Base-by-base conservation (phyloP, 2,888 invertebrate species). In the Lasius platythorax region DNA sequence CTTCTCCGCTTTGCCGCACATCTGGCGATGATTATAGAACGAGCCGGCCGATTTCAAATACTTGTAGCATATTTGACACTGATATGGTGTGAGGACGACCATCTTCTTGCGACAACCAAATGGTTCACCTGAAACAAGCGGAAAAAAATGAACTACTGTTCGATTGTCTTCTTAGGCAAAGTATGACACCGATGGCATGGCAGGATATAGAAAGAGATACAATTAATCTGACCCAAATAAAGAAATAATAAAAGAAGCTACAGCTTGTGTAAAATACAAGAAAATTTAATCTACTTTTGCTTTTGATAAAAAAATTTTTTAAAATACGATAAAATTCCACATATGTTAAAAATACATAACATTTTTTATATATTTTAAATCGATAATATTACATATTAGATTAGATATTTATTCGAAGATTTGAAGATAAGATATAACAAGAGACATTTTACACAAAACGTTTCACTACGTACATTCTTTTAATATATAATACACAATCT, bases 51-150 rank as follows among this genome's bases (percentile, higher is more conserved):
- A 88, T 81, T 91, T 92, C 64, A 91, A 87, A 83, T 86, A 89
- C 63, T 92, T 91, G 53, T 85, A 85, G 82, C 90, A 92, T 61
- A 85, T 87, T 61, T 50, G 81, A 74, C 90, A 91, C 70, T 83
- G 91, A 66, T 86, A 87, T 18, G 87, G 86, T 11, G 88, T 85
- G n/a, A 75, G 8, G 53, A 2, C 46, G 70, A 74, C 58, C 78
- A 43, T 81, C 30, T 46, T 28, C 61, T 43, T 68, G n/a, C 40
- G 11, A 58, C 64, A 67, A 30, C 61, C 46, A 40, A 75, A 33
- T 64, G 46, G 70, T 15, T 30, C 63, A 90, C 88, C 91, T 91
- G 88, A 89, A 91, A 91, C 58, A 91, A 87, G 9, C 76, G 50
- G n/a, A 72, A 64, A 67, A 46, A 58, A 30, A 86, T 91, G 84